Percentiles rank a stretch among this genome's conserved stretches.
phyloP scores from a whole-genome alignment of 2,113 vertebrate genomes.

The Varanus salvator region DNA sequence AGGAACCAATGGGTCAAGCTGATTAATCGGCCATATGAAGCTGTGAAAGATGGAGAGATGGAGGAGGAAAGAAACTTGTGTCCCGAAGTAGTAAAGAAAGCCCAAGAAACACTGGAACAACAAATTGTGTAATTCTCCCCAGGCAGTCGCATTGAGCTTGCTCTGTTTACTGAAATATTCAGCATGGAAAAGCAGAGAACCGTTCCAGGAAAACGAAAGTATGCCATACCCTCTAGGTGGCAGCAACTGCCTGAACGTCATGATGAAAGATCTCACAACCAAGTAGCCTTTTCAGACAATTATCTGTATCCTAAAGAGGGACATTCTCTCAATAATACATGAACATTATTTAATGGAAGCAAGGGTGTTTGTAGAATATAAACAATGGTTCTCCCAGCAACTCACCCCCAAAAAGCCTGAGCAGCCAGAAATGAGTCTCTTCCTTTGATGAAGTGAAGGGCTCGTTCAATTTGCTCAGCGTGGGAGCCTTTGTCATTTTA shows the following conservation, averaged over 20 bases:
- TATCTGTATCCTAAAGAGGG: constrained; percentile 61
- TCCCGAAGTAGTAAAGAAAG: background rate
- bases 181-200: background rate
- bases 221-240: constrained; percentile 66
- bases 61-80: background rate
- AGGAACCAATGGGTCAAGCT: background rate
- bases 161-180: background rate
- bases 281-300: constrained; percentile 59
- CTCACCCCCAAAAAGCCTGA: constrained; percentile 43
- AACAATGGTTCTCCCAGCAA: constrained; percentile 63
- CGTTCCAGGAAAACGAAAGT: fast-evolving
- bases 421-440: constrained; percentile 55
- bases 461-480: constrained; percentile 70
- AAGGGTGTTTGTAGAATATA: constrained; percentile 66
- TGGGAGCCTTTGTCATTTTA: constrained; percentile 77
- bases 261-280: background rate
- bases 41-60: too few relatives aligned
- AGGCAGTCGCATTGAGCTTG: too few relatives aligned
- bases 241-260: constrained; percentile 68
- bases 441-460: constrained; percentile 73
- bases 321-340: constrained; percentile 73
- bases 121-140: background rate
- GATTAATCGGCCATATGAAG: background rate
- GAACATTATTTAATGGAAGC: constrained; percentile 74
- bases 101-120: background rate